Conservation (phyloP, 2,888 invertebrate species). For the Ceriagrion tenellum region DNA sequence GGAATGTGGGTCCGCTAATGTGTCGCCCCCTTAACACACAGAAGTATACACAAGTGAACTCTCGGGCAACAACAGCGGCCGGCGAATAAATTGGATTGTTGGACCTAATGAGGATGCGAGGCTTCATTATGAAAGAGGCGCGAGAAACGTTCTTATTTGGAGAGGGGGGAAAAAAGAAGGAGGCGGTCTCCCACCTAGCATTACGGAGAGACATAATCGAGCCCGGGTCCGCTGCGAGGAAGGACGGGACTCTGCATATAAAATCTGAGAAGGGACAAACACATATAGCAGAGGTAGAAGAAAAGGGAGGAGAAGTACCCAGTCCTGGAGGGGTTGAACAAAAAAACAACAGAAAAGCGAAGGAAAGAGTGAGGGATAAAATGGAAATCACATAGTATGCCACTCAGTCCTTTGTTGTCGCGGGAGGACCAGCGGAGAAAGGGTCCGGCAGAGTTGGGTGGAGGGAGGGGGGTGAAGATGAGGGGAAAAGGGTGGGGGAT, state of each 20-base stretch:
- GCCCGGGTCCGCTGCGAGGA: background rate
- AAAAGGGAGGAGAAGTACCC: background rate
- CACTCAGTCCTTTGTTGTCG: constrained; percentile 32
- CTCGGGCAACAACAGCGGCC: background rate
- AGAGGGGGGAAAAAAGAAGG: background rate
- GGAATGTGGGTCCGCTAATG: background rate
- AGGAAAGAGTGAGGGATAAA: background rate
- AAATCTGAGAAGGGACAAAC: background rate
- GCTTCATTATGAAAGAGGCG: background rate
- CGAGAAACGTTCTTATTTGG: background rate
- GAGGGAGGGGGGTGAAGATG: background rate
- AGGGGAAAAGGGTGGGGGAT: background rate
- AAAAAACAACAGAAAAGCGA: background rate
- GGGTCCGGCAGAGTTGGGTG: background rate
- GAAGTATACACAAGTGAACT: background rate
- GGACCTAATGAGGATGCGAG: background rate
- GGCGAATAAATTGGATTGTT: constrained; percentile 14
- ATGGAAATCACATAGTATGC: constrained; percentile 24
- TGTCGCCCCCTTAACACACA: background rate
- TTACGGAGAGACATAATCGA: background rate
- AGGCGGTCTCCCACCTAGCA: background rate
- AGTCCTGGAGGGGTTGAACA: background rate
- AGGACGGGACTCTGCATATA: no score
- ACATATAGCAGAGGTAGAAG: background rate
- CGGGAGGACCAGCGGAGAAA: background rate